Conservation (phyloP, 2,113 vertebrate species). For the Oceanodroma tethys region DNA sequence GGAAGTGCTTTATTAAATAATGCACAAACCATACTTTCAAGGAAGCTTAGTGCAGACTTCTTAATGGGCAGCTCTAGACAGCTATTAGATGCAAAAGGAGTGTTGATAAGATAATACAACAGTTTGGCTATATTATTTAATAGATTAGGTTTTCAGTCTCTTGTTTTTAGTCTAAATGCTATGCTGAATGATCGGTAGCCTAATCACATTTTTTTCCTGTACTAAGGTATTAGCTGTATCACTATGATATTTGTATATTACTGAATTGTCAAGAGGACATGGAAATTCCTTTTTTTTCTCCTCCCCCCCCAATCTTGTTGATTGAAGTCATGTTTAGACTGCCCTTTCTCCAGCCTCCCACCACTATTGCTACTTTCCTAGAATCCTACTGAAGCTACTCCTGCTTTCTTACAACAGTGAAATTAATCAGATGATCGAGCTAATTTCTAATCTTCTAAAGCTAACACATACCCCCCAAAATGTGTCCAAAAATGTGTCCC, state of each 20-base stretch:
- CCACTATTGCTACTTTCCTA: not conserved
- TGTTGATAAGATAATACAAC: not conserved
- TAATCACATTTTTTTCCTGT: not conserved
- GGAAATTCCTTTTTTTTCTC: not conserved
- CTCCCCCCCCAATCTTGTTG: not conserved
- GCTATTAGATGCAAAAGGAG: not conserved
- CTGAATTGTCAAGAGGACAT: not conserved
- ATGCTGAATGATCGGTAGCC: not conserved
- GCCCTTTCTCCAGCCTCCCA: not conserved
- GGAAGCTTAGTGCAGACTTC: not conserved
- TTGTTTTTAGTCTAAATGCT: not conserved
- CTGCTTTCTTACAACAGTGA: not conserved
- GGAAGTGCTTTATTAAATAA: not conserved
- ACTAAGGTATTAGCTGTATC: not conserved
- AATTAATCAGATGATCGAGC: not conserved
- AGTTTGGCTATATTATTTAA: not conserved
- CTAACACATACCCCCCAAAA: not conserved
- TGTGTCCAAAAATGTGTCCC: too few species aligned
- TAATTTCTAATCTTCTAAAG: too few species aligned
- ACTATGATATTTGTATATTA: not conserved
- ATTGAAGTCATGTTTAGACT: not conserved
- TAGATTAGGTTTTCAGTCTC: not conserved
- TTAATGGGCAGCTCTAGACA: not conserved
- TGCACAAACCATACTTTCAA: not conserved
- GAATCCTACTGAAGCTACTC: not conserved